These are phyloP conservation scores for Netelia inedita DNA, from an alignment of 2,888 invertebrate species.

Conservation along the genomic window DNA sequence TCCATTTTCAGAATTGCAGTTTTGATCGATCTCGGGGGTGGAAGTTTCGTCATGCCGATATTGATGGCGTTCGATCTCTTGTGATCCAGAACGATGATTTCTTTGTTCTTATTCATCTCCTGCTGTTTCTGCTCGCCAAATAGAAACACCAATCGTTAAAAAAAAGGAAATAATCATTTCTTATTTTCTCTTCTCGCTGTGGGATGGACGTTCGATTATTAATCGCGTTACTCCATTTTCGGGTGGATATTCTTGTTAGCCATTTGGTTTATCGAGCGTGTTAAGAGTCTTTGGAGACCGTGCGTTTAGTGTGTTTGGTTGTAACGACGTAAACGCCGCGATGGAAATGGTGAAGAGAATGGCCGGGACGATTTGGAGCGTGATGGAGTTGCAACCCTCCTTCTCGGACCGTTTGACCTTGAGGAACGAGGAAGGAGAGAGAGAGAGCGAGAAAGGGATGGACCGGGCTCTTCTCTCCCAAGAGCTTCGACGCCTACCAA, in stretches of 20 bases:
- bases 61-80: constrained; percentile 99
- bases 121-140: constrained; percentile 89
- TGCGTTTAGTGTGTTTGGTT: constrained; percentile 1
- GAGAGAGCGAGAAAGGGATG: constrained; percentile 1
- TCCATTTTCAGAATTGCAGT: constrained; percentile 99
- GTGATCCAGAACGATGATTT: constrained; percentile 97
- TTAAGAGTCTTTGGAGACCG: constrained; percentile 2
- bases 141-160: constrained; percentile 25
- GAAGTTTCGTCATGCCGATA: constrained; percentile 99
- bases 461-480: constrained; percentile 3
- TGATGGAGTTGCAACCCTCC: not conserved
- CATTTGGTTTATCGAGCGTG: constrained; percentile 15
- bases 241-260: constrained; percentile 7
- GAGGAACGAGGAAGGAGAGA: not conserved
- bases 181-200: too few species aligned
- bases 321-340: not conserved
- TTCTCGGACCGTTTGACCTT: constrained; percentile 33
- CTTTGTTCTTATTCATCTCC: constrained; percentile 94
- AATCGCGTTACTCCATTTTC: constrained; percentile 59
- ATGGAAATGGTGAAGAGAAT: not conserved
- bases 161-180: not conserved
- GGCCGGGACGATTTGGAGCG: not conserved
- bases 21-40: constrained; percentile 98
- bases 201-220: constrained; percentile 20
- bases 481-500: constrained; percentile 35